These are phyloP conservation scores for Agrochola litura DNA, from an alignment of 2,888 invertebrate species.

Conservation along the genomic window DNA sequence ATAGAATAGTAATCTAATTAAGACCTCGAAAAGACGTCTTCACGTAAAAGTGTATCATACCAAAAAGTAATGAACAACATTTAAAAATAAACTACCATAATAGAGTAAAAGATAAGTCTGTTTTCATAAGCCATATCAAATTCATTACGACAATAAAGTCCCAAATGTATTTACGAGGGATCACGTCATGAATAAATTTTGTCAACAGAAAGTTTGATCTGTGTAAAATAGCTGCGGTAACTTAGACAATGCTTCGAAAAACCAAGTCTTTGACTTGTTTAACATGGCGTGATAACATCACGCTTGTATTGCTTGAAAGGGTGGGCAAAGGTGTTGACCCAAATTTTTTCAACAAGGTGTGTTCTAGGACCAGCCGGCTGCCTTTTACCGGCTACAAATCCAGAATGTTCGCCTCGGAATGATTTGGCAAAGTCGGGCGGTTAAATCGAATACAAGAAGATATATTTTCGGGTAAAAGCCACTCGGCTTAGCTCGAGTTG, in stretches of 20 bases:
- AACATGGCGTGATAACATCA: not conserved
- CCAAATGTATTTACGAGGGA: constrained; percentile 90
- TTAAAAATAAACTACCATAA: constrained; percentile 70
- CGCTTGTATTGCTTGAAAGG: not conserved
- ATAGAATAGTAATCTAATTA: not conserved
- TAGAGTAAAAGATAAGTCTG: constrained; percentile 78
- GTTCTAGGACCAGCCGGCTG: not conserved
- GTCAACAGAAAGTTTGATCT: constrained; percentile 86
- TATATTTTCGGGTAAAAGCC: not conserved
- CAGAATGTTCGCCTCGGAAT: not conserved
- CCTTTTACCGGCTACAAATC: not conserved
- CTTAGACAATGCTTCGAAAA: constrained; percentile 82
- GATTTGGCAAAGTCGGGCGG: not conserved
- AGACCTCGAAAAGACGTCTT: not conserved
- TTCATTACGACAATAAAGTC: constrained; percentile 90
- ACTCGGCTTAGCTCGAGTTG: not conserved
- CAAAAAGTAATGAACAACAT: constrained; percentile 48
- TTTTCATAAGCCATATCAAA: constrained; percentile 88
- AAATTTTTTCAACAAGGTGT: not conserved
- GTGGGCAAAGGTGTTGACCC: not conserved
- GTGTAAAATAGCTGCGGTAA: constrained; percentile 86
- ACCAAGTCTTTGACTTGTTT: constrained; percentile 37
- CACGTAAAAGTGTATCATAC: constrained; percentile 10
- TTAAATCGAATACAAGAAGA: not conserved
- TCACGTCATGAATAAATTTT: constrained; percentile 90